Conservation (phyloP, 2,113 vertebrate genomes). For the Cnemophilus loriae region DNA sequence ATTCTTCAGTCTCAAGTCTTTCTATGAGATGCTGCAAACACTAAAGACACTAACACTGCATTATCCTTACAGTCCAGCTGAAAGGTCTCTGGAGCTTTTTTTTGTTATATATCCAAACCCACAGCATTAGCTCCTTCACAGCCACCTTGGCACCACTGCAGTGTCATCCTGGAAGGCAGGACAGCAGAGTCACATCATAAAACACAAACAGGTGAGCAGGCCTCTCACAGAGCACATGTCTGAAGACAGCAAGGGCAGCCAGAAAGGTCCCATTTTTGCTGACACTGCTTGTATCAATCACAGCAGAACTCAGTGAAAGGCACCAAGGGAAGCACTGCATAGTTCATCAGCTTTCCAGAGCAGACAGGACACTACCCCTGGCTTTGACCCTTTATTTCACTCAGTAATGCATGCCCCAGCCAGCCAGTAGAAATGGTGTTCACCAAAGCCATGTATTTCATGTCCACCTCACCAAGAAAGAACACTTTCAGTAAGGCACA, state of each 20-base stretch:
- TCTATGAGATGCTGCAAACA: neutral
- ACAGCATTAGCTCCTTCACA: neutral
- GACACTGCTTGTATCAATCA: neutral
- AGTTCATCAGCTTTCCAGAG: conserved; percentile 60
- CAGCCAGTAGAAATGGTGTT: neutral
- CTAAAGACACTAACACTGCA: neutral
- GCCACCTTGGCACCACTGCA: neutral
- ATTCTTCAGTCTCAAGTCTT: neutral
- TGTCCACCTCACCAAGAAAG: conserved; percentile 19
- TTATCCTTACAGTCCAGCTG: neutral
- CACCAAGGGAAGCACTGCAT: conserved; percentile 32
- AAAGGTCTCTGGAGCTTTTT: neutral
- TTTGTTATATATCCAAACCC: neutral
- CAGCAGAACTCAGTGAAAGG: conserved; percentile 35
- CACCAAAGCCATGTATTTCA: conserved; percentile 25
- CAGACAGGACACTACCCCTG: conserved; percentile 41
- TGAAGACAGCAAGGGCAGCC: neutral
- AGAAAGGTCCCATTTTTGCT: neutral
- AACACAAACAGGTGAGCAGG: neutral
- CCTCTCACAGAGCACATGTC: neutral
- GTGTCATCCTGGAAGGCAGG: neutral
- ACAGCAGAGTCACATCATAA: neutral
- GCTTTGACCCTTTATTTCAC: conserved; percentile 56
- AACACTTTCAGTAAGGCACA: neutral
- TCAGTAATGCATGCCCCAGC: conserved; percentile 24